Conservation (phyloP, 2,888 invertebrate species). For the Synergus gifuensis region DNA sequence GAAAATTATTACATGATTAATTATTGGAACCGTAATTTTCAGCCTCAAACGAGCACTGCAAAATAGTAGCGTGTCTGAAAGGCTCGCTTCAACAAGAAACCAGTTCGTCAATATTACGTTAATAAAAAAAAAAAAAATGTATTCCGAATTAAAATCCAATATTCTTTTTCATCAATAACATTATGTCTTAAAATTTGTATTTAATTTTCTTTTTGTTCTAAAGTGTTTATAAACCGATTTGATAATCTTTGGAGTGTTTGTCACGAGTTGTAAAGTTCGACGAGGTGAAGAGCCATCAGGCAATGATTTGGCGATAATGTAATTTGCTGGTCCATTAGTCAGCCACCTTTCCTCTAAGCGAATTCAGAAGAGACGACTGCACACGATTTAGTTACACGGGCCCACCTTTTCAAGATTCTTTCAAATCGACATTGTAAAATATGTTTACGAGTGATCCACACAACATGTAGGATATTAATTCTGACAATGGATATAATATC, state of each 20-base stretch:
- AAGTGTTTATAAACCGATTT: neutral
- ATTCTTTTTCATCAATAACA: neutral
- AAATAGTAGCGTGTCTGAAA: neutral
- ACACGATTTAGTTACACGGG: conserved; percentile 12
- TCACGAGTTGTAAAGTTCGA: conserved; percentile 45
- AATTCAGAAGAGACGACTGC: conserved; percentile 41
- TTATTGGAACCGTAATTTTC: conserved; percentile 22
- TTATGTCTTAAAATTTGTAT: neutral
- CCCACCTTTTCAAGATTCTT: conserved; percentile 39
- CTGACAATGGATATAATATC: conserved; percentile 6
- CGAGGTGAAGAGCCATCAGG: conserved; percentile 51
- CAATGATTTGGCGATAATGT: conserved; percentile 57
- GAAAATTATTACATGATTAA: conserved; percentile 33
- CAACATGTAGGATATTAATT: neutral
- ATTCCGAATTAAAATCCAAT: neutral
- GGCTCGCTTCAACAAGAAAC: neutral
- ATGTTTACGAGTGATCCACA: conserved; percentile 6
- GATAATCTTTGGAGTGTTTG: neutral
- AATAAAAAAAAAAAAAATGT: neutral
- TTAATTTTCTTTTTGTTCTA: neutral
- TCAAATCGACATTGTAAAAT: conserved; percentile 22
- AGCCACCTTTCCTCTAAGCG: conserved; percentile 49
- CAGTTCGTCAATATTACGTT: neutral
- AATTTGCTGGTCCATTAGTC: conserved; percentile 60
- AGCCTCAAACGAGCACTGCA: neutral